Base-by-base conservation (phyloP, 2,888 invertebrate species). In the Crocallis elinguaria region DNA sequence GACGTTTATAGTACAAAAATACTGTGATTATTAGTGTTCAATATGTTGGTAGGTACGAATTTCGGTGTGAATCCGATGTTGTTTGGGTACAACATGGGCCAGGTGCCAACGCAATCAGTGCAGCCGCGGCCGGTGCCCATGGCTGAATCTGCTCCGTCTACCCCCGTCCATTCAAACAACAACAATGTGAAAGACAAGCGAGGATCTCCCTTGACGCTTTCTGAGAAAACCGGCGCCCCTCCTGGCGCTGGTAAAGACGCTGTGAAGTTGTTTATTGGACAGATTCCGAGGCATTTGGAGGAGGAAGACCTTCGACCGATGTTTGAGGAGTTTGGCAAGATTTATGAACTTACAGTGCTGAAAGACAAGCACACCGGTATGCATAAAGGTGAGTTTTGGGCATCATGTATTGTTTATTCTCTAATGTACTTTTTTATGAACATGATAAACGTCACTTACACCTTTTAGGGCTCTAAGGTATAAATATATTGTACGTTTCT, bases 281-380 rank as follows among this genome's bases (percentile, higher is more conserved):
- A 98, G 88, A 98, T 98, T 67, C 98, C 98, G 14, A 92, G 98
- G 50, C 97, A 97, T 80, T 87, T 98, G 52, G 96, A 96, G 77
- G 98, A 98, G 79, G 95, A 95, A 50, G 96, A 97, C 75, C 92
- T 98, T 19, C 92, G 97, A 43, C 97, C 97, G 25, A 95, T 98
- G 93, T 97, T 98, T 83, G 97, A 98, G 84, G 95, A 97, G 85
- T 98, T 96, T 75, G 98, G 98, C 49, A 96, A 96, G 85, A 98
- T 98, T 79, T 97, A 97, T 88, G 98, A 98, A 93, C 95, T 98
- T 78, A 97, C 97, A 59, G 96, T 98, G 54, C 94, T 98, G 69
- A 98, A 97, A 93, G 98, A 98, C 86, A 97, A 98, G 82, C 96
- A 96, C 92, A 98, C 98, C 53, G 98, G 98, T 63, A 96, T 98